Percentiles rank a stretch among this genome's conserved stretches.
phyloP scores from a whole-genome alignment of 2,797 vertebrate species.

The Brachyrhaphis roseni region DNA sequence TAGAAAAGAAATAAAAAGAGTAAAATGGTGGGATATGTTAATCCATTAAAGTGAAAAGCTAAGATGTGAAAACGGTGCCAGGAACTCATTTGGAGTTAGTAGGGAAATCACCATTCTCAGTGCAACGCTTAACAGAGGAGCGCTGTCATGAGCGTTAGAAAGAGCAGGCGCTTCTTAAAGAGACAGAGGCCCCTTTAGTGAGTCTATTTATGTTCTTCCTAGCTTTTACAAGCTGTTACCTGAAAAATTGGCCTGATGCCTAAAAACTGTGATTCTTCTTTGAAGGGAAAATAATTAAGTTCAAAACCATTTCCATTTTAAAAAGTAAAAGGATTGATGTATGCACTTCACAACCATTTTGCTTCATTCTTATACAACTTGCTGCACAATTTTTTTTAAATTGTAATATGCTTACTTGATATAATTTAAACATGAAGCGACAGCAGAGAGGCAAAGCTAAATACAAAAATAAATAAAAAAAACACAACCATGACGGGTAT shows the following conservation, averaged over 20 bases:
- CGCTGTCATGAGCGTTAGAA: too few species aligned
- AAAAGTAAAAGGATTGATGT: not conserved
- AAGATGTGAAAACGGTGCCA: too few species aligned
- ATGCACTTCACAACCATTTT: not conserved
- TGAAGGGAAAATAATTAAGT: constrained; percentile 6
- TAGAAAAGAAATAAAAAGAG: too few species aligned
- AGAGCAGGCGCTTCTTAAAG: too few species aligned
- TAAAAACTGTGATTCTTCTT: constrained; percentile 1
- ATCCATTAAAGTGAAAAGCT: too few species aligned
- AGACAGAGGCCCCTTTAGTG: not conserved
- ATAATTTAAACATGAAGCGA: constrained; percentile 48
- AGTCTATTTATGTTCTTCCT: not conserved
- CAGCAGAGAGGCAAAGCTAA: constrained; percentile 29
- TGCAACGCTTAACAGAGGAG: too few species aligned
- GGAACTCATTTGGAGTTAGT: too few species aligned
- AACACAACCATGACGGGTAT: constrained; percentile 38
- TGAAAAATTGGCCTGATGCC: not conserved
- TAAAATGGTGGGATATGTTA: too few species aligned
- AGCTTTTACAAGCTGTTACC: constrained; percentile 5
- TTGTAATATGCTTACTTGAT: constrained; percentile 28
- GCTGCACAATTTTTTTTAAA: not conserved
- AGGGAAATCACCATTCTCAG: too few species aligned
- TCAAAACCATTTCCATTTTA: constrained; percentile 15
- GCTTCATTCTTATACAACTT: constrained; percentile 8
- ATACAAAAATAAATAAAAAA: not conserved